Percentiles rank a stretch among this genome's conserved stretches.
Conservation (phyloP, 2,797 vertebrate genomes). For the Molossus molossus region DNA sequence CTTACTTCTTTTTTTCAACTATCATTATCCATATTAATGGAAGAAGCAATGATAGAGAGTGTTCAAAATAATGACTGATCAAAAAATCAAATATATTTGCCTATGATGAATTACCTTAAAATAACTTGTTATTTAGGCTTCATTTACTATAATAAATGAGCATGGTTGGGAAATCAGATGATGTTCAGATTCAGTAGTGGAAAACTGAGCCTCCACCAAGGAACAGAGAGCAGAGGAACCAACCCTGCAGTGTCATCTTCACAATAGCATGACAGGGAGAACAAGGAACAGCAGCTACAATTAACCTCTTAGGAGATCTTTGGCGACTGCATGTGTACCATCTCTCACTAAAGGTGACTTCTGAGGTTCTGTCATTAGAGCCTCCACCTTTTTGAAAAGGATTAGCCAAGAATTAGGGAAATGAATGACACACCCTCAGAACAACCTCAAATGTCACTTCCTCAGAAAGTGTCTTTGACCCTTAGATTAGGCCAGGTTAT, state of each 20-base stretch:
- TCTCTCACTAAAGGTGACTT: not conserved
- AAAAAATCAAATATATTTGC: not conserved
- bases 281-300: not conserved
- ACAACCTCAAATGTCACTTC: not conserved
- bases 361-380: not conserved
- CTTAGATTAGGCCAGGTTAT: not conserved
- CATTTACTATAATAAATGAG: slow-evolving; percentile 7
- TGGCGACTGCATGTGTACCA: not conserved
- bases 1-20: slow-evolving; percentile 24
- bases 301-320: not conserved
- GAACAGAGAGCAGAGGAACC: not conserved
- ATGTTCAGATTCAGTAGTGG: not conserved
- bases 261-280: not conserved
- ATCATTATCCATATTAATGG: slow-evolving; percentile 4
- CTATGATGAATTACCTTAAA: slow-evolving; percentile 33
- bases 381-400: not conserved
- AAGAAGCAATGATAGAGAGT: not conserved
- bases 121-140: slow-evolving; percentile 23
- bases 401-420: not conserved
- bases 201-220: not conserved
- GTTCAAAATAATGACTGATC: slow-evolving; percentile 29
- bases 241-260: not conserved
- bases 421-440: not conserved
- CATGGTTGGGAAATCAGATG: not conserved
- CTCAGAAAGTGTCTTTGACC: not conserved